Evolutionary conservation across 1,140 invertebrate species (phyloP), one percentile per base, ranked within the genome.

Genomic region (Sarcophaga peregrina): DNA sequence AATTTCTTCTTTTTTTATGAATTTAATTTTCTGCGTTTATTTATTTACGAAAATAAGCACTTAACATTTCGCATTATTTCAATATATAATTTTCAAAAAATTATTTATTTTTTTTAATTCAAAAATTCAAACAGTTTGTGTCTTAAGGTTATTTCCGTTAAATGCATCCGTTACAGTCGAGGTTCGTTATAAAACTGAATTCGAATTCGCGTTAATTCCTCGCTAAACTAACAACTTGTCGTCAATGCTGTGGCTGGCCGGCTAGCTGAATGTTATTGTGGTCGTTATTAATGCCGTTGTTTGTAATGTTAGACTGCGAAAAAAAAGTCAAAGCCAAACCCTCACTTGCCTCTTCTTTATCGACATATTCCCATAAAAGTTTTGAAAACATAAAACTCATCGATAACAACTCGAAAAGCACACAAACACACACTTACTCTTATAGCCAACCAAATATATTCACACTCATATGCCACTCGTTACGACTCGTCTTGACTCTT

Each of bases 171-270:
- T 89, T 89, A 87, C 86, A 86, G 87, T 86, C 87, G 86, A 85
- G 86, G 88, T 89, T 87, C 88, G 86, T 88, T 89, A 86, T 86
- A 88, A 88, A 89, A 89, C 88, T 89, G 88, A 89, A 87, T 89
- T 88, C 88, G 88, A 89, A 87, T 89, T 88, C 88, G 87, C 88
- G 88, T 85, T 87, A 86, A 86, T 84, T 86, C 85, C 86, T 85
- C 86, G 86, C 86, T 86, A 74, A 75, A 90, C 91, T 80, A 90
- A 88, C 25, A 90, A 89, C 11, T 91, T 87, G 85, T 92, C 89
- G 83, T 91, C 91, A 11, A n/a, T 5, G 58, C 46, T n/a, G 74
- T 37, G 25, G 25, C 4, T 37, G 25, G 25, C 25, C 25, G 25
- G 25, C 25, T 37, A 37, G 25, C 25, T 37, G 25, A 4, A 1